Percentiles rank a stretch among this genome's conserved stretches.
Evolutionary conservation across 2,888 invertebrate species (phyloP).

Genomic region (Agrotis exclamationis): DNA sequence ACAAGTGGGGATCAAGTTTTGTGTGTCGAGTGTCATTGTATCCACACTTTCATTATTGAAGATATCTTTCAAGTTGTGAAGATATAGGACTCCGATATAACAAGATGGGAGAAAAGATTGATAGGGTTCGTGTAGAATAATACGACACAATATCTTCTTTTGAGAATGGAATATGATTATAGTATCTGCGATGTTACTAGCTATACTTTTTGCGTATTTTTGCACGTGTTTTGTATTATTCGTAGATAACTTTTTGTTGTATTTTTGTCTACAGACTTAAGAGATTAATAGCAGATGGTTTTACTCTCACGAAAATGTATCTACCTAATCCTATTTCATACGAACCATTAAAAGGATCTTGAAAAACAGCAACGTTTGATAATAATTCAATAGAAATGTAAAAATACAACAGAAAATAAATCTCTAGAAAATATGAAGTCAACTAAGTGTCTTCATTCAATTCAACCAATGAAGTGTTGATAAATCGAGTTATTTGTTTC

Average conservation of each 20-base stretch:
- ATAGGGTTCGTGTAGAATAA: conserved; percentile 43
- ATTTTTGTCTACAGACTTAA: neutral
- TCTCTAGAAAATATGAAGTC: conserved; percentile 12
- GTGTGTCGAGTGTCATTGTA: conserved; percentile 55
- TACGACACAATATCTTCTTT: conserved; percentile 39
- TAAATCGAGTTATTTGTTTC: conserved; percentile 37
- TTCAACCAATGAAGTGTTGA: conserved; percentile 19
- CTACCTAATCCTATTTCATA: neutral
- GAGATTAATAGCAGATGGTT: conserved; percentile 9
- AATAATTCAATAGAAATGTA: neutral
- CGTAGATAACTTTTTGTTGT: neutral
- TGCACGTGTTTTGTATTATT: conserved; percentile 6
- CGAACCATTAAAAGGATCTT: neutral
- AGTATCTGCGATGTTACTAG: conserved; percentile 3
- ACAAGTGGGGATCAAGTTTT: conserved; percentile 51
- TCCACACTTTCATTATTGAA: conserved; percentile 48
- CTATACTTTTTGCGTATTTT: neutral
- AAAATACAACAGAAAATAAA: conserved; percentile 18
- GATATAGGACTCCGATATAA: conserved; percentile 47
- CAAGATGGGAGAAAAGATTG: conserved; percentile 49
- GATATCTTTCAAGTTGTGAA: conserved; percentile 48
- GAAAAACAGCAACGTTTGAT: neutral
- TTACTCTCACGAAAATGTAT: conserved; percentile 21
- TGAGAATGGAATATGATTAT: neutral
- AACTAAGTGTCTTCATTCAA: conserved; percentile 39